These are phyloP conservation scores for Ephestia elutella DNA, from an alignment of 1,140 invertebrate species.

Conservation along the genomic window DNA sequence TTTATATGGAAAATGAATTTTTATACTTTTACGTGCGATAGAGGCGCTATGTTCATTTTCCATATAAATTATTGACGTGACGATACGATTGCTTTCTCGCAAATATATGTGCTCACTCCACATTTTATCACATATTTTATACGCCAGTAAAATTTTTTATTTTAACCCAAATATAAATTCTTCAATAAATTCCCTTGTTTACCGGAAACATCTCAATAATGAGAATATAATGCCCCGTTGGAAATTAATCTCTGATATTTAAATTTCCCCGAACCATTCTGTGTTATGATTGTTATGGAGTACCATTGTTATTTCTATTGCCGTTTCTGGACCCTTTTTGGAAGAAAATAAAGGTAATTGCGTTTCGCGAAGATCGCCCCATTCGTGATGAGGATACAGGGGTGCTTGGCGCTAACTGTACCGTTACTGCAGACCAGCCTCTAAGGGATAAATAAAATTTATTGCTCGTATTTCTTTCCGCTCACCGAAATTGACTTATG, in stretches of 20 bases:
- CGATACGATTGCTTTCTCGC: no score
- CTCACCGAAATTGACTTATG: conserved; percentile 9
- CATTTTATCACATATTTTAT: no score
- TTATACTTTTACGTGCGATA: no score
- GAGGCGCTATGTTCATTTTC: no score
- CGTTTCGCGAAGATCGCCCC: background rate
- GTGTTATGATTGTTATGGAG: conserved; percentile 6
- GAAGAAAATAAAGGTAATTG: background rate
- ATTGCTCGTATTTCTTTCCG: conserved; percentile 10
- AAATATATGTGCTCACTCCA: no score
- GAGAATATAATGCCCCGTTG: background rate
- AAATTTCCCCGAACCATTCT: background rate
- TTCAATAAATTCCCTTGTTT: no score
- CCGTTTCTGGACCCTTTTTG: background rate
- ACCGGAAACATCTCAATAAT: no score
- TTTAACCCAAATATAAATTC: no score
- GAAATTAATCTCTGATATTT: background rate
- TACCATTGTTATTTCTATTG: conserved; percentile 2
- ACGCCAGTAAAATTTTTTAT: no score
- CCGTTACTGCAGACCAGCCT: background rate
- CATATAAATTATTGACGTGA: no score
- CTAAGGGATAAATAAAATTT: conserved; percentile 10
- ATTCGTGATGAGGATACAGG: conserved; percentile 4
- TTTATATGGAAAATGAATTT: no score
- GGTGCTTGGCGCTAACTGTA: background rate